Evolutionary conservation across 2,797 vertebrate genomes (phyloP).

Genomic region (Vireo griseus): DNA sequence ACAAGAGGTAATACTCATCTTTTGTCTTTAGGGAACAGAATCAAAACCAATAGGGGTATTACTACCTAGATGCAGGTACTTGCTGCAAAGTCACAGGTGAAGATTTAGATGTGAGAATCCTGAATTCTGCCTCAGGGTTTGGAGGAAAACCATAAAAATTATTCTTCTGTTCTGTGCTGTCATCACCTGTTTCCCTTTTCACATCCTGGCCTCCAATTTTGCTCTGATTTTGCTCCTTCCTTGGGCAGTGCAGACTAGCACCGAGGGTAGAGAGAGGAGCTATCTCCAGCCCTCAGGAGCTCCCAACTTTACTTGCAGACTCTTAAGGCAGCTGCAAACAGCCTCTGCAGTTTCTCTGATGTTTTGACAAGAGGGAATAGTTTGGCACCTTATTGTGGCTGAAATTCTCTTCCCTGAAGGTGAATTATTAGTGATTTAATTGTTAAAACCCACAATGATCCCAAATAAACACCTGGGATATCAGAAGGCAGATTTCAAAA

Average conservation of each 20-base stretch:
- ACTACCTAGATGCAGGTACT: too few relatives aligned
- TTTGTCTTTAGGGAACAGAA: not conserved
- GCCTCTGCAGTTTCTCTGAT: not conserved
- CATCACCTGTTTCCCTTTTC: not conserved
- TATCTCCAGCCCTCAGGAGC: not conserved
- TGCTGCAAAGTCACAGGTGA: not conserved
- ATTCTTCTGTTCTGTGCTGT: not conserved
- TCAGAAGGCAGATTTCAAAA: not conserved
- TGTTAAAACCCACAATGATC: not conserved
- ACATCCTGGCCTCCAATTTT: not conserved
- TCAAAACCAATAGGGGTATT: not conserved
- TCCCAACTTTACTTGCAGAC: not conserved
- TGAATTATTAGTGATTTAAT: not conserved
- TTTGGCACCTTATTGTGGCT: not conserved
- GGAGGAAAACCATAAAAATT: not conserved
- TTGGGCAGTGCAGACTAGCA: rapidly evolving
- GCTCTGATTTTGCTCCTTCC: rapidly evolving
- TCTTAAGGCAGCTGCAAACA: not conserved
- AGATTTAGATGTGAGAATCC: not conserved
- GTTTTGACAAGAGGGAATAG: not conserved
- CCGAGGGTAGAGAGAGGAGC: not conserved
- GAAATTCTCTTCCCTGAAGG: not conserved
- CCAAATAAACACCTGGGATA: not conserved
- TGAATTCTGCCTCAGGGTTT: not conserved
- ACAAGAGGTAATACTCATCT: not conserved